Conservation (phyloP, 2,888 invertebrate genomes). For the Caenorhabditis parvicauda region DNA sequence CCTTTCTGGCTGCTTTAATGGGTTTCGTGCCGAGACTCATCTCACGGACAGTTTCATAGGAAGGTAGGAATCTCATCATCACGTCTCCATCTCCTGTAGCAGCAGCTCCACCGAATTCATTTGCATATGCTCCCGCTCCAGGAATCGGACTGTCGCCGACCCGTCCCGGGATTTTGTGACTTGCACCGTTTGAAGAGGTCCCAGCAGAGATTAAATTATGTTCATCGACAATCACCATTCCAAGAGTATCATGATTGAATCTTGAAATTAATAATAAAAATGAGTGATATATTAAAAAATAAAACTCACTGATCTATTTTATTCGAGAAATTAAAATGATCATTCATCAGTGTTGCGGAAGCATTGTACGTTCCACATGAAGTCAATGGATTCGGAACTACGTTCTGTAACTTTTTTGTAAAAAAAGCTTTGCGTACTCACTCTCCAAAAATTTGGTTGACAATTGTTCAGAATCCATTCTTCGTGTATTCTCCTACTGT, state of each 20-base stretch:
- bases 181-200: conserved; percentile 91
- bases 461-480: conserved; percentile 79
- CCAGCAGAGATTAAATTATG: conserved; percentile 81
- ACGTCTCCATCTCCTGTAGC: conserved; percentile 88
- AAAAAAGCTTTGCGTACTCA: conserved; percentile 36
- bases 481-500: conserved; percentile 74
- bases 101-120: conserved; percentile 74
- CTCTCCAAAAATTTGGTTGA: conserved; percentile 94
- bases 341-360: no score
- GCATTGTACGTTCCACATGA: conserved; percentile 82
- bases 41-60: conserved; percentile 83
- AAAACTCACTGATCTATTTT: no score
- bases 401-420: conserved; percentile 76
- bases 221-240: conserved; percentile 83
- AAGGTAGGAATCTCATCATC: conserved; percentile 92
- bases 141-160: conserved; percentile 66
- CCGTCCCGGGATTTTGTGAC: conserved; percentile 66
- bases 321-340: no score
- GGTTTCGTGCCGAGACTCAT: conserved; percentile 80
- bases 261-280: no score
- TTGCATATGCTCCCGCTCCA: conserved; percentile 30
- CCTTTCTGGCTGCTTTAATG: conserved; percentile 73
- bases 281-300: no score
- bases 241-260: conserved; percentile 88
- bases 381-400: conserved; percentile 77